These are phyloP conservation scores for Embiotoca jacksoni DNA, from an alignment of 2,113 vertebrate genomes.

Conservation along the genomic window DNA sequence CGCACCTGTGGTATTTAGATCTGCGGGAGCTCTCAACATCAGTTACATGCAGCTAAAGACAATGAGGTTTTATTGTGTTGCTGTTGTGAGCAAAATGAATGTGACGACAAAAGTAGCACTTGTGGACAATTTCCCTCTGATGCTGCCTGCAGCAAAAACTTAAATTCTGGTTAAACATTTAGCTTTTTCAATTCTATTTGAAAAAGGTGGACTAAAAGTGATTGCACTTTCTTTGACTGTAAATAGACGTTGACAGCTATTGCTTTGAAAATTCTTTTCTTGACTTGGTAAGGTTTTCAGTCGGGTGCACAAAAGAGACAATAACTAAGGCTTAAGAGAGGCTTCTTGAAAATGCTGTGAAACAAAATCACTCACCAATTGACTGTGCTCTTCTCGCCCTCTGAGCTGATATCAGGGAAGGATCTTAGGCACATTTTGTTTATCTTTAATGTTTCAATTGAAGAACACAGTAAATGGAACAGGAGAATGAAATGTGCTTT, in stretches of 20 bases:
- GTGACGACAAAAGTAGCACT: conserved; percentile 29
- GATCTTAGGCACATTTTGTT: conserved; percentile 49
- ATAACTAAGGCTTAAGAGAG: conserved; percentile 56
- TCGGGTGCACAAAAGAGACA: conserved; percentile 57
- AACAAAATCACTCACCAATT: conserved; percentile 74
- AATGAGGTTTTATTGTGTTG: neutral
- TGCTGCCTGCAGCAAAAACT: conserved; percentile 39
- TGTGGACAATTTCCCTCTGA: conserved; percentile 32
- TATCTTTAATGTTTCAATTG: conserved; percentile 35
- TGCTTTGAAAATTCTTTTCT: conserved; percentile 61
- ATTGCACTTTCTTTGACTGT: conserved; percentile 46
- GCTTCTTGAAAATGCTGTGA: conserved; percentile 53
- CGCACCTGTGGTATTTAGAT: conserved; percentile 37
- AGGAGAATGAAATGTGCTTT: conserved; percentile 5
- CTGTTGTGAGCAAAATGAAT: conserved; percentile 35
- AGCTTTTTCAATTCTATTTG: conserved; percentile 41
- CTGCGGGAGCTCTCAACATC: conserved; percentile 18
- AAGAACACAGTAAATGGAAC: neutral
- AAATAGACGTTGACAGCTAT: conserved; percentile 61
- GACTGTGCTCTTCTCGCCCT: conserved; percentile 33
- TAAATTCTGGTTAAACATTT: conserved; percentile 39
- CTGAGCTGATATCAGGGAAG: conserved; percentile 53
- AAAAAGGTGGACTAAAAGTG: conserved; percentile 42
- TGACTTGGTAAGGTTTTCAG: conserved; percentile 70
- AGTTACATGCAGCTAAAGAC: conserved; percentile 35